phyloP scores from a whole-genome alignment of 2,888 invertebrate genomes.

The Octonoba sinensis region DNA sequence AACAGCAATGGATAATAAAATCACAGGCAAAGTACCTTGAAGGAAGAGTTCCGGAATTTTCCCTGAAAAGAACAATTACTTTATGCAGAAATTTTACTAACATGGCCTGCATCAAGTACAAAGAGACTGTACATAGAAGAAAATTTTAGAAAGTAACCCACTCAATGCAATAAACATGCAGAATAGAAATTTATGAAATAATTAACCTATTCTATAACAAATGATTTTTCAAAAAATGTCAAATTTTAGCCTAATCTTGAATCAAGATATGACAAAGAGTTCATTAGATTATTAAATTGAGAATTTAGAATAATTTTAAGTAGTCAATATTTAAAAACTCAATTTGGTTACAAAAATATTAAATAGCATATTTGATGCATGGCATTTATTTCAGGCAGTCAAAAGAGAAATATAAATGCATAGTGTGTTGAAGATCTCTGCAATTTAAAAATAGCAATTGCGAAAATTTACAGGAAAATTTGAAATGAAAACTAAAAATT shows the following conservation, averaged over 20 bases:
- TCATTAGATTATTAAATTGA: too few species aligned
- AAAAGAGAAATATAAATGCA: too few species aligned
- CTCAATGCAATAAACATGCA: slow-evolving; percentile 63
- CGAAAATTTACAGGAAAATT: too few species aligned
- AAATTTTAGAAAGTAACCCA: slow-evolving; percentile 60
- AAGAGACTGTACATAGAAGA: slow-evolving; percentile 52
- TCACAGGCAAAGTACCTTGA: slow-evolving; percentile 63
- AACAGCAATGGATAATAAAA: slow-evolving; percentile 61
- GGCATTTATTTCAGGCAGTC: too few species aligned
- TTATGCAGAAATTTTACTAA: slow-evolving; percentile 62
- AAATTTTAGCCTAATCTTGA: slow-evolving; percentile 90
- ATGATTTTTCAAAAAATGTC: slow-evolving; percentile 98
- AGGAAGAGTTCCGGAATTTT: slow-evolving; percentile 64
- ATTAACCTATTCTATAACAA: slow-evolving; percentile 97
- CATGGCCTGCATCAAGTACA: slow-evolving; percentile 60
- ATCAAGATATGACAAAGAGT: too few species aligned
- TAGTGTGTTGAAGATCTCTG: too few species aligned
- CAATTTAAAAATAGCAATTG: too few species aligned
- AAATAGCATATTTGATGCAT: too few species aligned
- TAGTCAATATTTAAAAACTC: too few species aligned
- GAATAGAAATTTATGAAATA: slow-evolving; percentile 32
- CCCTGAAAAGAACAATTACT: slow-evolving; percentile 64
- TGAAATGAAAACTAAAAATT: too few species aligned
- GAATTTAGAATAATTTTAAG: too few species aligned
- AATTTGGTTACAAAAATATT: too few species aligned